Evolutionary conservation across 1,140 invertebrate species (phyloP).

Genomic region (Lasioglossum albipes): DNA sequence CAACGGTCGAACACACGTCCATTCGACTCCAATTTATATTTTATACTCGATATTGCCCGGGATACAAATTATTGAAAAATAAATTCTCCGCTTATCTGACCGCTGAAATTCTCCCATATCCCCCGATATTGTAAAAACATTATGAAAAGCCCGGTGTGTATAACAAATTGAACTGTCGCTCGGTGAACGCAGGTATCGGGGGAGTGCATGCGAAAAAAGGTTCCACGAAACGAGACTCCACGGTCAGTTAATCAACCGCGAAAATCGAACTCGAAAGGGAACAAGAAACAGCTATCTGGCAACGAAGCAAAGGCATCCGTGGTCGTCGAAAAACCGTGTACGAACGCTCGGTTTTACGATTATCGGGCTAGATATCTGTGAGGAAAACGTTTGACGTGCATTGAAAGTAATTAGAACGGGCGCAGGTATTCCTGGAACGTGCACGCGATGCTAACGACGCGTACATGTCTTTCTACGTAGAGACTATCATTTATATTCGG

Average conservation of each 20-base stretch:
- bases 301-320: neutral
- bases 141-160: neutral
- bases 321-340: conserved; percentile 9
- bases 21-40: too few relatives aligned
- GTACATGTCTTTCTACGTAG: neutral
- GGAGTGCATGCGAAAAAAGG: conserved; percentile 5
- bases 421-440: conserved; percentile 9
- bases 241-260: conserved; percentile 47
- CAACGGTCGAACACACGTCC: too few relatives aligned
- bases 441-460: conserved; percentile 9
- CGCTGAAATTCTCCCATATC: neutral
- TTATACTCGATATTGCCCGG: neutral
- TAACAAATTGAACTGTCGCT: neutral
- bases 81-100: neutral
- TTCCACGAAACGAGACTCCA: conserved; percentile 28
- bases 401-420: conserved; percentile 1
- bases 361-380: neutral
- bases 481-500: neutral
- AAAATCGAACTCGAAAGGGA: conserved; percentile 31
- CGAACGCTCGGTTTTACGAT: too few relatives aligned
- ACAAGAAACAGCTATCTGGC: conserved; percentile 22
- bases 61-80: neutral
- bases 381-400: neutral
- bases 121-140: neutral
- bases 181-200: neutral